These are phyloP conservation scores for Cephus spinipes DNA, from an alignment of 2,888 invertebrate genomes.

Conservation along the genomic window DNA sequence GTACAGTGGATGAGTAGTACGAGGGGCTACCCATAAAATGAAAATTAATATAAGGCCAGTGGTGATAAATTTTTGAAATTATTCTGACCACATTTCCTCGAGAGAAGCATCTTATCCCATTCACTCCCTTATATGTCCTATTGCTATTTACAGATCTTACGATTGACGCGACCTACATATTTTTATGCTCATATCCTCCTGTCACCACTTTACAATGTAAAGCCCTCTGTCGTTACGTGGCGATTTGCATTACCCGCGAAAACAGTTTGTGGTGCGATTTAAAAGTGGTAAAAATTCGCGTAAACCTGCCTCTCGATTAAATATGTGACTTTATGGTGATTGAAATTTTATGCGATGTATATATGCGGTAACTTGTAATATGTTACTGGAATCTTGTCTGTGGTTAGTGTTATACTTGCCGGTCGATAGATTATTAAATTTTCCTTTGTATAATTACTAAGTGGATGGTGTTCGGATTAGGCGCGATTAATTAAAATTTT, in stretches of 20 bases:
- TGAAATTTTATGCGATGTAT: slow-evolving; percentile 52
- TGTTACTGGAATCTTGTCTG: background rate
- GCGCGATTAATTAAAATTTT: slow-evolving; percentile 55
- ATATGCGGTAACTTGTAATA: slow-evolving; percentile 30
- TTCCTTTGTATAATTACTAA: slow-evolving; percentile 41
- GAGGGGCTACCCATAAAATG: no score
- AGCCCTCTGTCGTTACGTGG: background rate
- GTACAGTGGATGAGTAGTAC: no score
- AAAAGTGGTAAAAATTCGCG: slow-evolving; percentile 7
- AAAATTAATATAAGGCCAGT: no score
- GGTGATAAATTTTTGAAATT: no score
- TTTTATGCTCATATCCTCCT: background rate
- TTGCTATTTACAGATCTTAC: background rate
- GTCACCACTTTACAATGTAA: background rate
- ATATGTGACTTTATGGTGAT: slow-evolving; percentile 47
- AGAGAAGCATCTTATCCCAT: no score
- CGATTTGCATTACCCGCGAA: background rate
- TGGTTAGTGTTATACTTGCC: background rate
- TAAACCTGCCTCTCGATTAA: slow-evolving; percentile 12
- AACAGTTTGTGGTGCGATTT: slow-evolving; percentile 14
- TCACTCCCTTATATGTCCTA: background rate
- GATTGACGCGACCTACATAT: background rate
- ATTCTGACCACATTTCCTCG: no score
- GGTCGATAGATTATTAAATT: slow-evolving; percentile 39
- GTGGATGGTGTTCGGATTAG: slow-evolving; percentile 38